These are phyloP conservation scores for Plecotus auritus DNA, from an alignment of 2,113 vertebrate species.

Conservation along the genomic window DNA sequence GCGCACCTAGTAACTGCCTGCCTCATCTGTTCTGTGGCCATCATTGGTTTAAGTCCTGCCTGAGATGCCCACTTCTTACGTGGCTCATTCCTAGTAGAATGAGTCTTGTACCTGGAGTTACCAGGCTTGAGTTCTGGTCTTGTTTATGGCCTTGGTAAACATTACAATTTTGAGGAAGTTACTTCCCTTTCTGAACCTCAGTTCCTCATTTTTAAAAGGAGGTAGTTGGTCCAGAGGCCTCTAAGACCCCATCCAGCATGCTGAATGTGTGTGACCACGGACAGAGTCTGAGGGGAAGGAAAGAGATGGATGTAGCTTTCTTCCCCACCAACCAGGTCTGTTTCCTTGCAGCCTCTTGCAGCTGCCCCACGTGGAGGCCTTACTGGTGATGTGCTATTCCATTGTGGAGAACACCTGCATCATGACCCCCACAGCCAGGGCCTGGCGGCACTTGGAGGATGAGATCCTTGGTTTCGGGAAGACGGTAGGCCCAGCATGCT, in stretches of 20 bases:
- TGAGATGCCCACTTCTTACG: accelerated
- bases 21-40: not conserved
- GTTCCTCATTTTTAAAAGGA: slow-evolving; percentile 41
- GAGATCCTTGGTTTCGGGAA: slow-evolving; percentile 70
- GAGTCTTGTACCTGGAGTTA: not conserved
- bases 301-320: not conserved
- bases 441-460: slow-evolving; percentile 79
- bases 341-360: slow-evolving; percentile 75
- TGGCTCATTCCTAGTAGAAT: no score
- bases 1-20: not conserved
- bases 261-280: not conserved
- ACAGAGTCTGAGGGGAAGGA: not conserved
- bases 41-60: not conserved
- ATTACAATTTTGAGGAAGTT: not conserved
- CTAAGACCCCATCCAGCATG: not conserved
- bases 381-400: slow-evolving; percentile 76
- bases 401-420: slow-evolving; percentile 78
- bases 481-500: slow-evolving; percentile 61
- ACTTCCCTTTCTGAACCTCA: slow-evolving; percentile 10
- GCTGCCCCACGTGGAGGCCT: slow-evolving; percentile 60
- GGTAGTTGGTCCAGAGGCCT: not conserved
- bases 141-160: not conserved
- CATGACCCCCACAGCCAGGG: slow-evolving; percentile 53
- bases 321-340: not conserved
- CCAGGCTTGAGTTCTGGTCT: not conserved